These are phyloP conservation scores for Corbicula japonica DNA, from an alignment of 2,888 invertebrate species.

Conservation along the genomic window DNA sequence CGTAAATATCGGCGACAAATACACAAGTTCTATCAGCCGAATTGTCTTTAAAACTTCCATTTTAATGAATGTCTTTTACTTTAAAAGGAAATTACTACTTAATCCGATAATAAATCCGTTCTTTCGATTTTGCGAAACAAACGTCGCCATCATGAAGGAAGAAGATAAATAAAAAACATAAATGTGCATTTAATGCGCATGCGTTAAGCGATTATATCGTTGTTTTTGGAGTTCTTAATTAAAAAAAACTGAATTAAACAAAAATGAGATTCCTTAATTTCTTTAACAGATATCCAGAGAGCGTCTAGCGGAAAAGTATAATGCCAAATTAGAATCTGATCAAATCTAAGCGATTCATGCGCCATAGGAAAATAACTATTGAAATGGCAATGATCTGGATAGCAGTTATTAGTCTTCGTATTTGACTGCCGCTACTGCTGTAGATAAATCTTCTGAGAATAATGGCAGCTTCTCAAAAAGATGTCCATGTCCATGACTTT, in stretches of 20 bases:
- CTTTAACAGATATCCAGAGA: constrained; percentile 39
- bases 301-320: constrained; percentile 49
- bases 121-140: constrained; percentile 30
- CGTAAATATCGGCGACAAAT: constrained; percentile 36
- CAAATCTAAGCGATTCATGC: constrained; percentile 50
- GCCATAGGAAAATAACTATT: constrained; percentile 57
- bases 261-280: constrained; percentile 49
- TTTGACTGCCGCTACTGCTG: no score
- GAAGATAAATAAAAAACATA: constrained; percentile 47
- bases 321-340: constrained; percentile 59
- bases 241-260: constrained; percentile 57
- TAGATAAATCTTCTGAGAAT: no score
- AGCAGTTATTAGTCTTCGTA: no score
- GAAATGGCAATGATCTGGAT: constrained; percentile 49
- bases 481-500: no score
- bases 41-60: constrained; percentile 34
- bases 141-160: constrained; percentile 27
- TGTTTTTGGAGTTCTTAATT: constrained; percentile 57
- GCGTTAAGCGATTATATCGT: constrained; percentile 56
- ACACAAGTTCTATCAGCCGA: background rate
- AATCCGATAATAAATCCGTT: constrained; percentile 33
- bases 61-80: no score
- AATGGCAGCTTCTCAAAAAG: no score
- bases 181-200: constrained; percentile 41
- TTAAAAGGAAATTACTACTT: no score